Conservation (phyloP, 2,797 vertebrate genomes). For the Centropyge bicolor region DNA sequence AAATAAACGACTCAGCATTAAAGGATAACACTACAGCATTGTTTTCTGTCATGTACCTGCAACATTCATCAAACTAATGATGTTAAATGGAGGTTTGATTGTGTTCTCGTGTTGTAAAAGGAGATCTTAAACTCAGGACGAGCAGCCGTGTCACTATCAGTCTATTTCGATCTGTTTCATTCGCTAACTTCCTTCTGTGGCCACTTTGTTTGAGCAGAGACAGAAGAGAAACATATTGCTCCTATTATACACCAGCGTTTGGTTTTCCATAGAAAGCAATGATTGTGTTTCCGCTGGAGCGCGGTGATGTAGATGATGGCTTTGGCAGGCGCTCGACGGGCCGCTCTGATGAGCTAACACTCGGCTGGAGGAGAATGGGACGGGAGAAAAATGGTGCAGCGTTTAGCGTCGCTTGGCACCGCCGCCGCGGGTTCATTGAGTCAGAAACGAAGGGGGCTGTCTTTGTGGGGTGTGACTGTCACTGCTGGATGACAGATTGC, state of each 20-base stretch:
- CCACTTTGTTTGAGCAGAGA: conserved; percentile 40
- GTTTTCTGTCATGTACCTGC: too few species aligned
- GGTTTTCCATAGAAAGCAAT: conserved; percentile 66
- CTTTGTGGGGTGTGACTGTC: conserved; percentile 68
- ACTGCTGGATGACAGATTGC: conserved; percentile 62
- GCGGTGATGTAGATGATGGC: conserved; percentile 72
- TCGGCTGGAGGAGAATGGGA: conserved; percentile 58
- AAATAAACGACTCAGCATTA: neutral
- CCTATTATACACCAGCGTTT: conserved; percentile 61
- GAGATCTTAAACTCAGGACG: neutral
- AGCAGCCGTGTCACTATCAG: neutral
- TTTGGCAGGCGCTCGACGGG: conserved; percentile 70
- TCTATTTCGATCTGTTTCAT: conserved; percentile 7
- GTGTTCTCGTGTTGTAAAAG: neutral
- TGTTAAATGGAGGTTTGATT: neutral
- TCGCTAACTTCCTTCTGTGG: conserved; percentile 18
- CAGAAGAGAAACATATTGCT: conserved; percentile 64
- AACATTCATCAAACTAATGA: neutral
- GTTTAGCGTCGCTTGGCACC: conserved; percentile 70
- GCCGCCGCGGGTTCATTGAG: conserved; percentile 69
- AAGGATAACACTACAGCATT: too few species aligned
- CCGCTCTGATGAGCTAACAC: conserved; percentile 61
- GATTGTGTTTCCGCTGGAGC: conserved; percentile 72
- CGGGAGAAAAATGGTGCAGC: conserved; percentile 61
- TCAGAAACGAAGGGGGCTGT: conserved; percentile 67